Conservation (phyloP, 2,797 vertebrate genomes). For the Mormyrops attenuatus region DNA sequence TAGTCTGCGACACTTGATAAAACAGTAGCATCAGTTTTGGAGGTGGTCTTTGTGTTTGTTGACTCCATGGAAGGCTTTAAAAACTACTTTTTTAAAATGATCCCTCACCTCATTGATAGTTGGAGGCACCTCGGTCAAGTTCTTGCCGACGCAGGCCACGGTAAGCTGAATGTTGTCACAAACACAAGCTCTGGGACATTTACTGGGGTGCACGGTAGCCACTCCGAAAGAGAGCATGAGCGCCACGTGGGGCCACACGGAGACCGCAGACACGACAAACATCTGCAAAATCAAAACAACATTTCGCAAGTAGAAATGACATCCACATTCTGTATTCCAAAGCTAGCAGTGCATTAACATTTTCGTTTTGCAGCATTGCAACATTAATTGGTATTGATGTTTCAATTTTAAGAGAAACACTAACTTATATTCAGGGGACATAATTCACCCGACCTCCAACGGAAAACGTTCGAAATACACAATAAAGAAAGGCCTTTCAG, state of each 20-base stretch:
- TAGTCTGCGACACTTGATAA: neutral
- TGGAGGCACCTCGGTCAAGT: constrained; percentile 68
- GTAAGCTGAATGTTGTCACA: constrained; percentile 78
- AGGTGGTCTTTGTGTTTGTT: neutral
- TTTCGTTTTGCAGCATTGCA: neutral
- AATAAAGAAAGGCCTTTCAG: neutral
- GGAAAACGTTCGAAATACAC: neutral
- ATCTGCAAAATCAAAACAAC: neutral
- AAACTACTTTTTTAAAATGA: neutral
- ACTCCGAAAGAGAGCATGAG: constrained; percentile 35
- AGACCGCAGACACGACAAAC: constrained; percentile 26
- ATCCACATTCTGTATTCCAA: neutral
- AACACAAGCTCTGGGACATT: constrained; percentile 72
- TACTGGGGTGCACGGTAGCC: constrained; percentile 33
- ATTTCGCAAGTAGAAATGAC: neutral
- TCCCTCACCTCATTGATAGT: constrained; percentile 71
- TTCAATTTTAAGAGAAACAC: neutral
- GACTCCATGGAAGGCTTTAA: neutral
- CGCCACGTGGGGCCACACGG: constrained; percentile 37
- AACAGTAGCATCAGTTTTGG: neutral
- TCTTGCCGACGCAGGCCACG: constrained; percentile 71
- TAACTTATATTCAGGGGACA: neutral
- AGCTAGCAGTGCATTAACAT: neutral
- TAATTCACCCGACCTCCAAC: neutral
- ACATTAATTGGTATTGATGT: neutral